These are phyloP conservation scores for Nixonia krombeini DNA, from an alignment of 1,140 invertebrate species.

Conservation along the genomic window DNA sequence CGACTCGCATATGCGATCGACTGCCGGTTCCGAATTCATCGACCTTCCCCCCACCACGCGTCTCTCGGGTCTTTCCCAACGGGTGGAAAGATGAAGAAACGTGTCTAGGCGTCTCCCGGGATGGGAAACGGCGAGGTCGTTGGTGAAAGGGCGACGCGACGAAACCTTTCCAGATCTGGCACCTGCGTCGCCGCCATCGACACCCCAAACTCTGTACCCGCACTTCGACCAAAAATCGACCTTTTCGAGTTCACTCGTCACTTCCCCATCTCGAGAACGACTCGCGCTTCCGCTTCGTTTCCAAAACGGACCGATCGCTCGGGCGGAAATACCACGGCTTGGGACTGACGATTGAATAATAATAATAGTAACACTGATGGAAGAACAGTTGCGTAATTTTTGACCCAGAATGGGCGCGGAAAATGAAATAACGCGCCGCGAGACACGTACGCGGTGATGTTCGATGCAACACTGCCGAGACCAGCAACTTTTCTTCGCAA, in stretches of 20 bases:
- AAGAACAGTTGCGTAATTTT: no score
- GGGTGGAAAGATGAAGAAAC: neutral
- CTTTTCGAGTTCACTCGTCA: no score
- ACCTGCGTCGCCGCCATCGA: conserved; percentile 12
- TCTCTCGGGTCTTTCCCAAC: neutral
- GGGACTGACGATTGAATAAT: no score
- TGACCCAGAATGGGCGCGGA: no score
- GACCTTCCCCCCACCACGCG: neutral
- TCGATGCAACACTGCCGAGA: conserved; percentile 65
- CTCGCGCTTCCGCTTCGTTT: no score
- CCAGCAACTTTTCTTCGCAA: conserved; percentile 60
- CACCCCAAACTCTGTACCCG: no score
- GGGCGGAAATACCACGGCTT: no score
- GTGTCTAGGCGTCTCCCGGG: conserved; percentile 6
- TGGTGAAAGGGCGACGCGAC: conserved; percentile 23
- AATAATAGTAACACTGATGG: no score
- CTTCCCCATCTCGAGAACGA: no score
- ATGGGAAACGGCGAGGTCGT: neutral
- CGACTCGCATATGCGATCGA: neutral
- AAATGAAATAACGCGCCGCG: conserved; percentile 5
- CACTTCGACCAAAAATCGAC: no score
- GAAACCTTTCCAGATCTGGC: conserved; percentile 1
- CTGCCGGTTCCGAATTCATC: conserved; percentile 5
- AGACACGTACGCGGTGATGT: conserved; percentile 61
- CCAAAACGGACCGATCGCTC: no score